phyloP scores from a whole-genome alignment of 2,888 invertebrate species.

The Oligia latruncula region DNA sequence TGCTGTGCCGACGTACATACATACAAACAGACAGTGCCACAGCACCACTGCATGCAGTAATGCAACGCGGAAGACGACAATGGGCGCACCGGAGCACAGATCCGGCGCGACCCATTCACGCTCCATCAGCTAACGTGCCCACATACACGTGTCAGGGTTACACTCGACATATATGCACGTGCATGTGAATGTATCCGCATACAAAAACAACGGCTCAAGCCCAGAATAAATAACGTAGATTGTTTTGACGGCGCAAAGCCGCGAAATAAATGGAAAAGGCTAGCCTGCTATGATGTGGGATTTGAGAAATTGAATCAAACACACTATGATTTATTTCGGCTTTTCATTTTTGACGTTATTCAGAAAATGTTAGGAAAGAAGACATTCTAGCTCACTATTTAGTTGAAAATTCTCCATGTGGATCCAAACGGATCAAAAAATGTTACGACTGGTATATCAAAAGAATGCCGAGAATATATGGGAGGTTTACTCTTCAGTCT shows the following conservation, averaged over 20 bases:
- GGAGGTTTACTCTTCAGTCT: slow-evolving; percentile 51
- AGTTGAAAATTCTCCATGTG: slow-evolving; percentile 8
- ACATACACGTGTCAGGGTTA: slow-evolving; percentile 70
- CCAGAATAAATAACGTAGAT: slow-evolving; percentile 55
- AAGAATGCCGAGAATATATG: slow-evolving; percentile 28
- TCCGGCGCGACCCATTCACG: slow-evolving; percentile 86
- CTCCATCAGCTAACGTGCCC: slow-evolving; percentile 80
- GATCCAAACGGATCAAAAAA: slow-evolving; percentile 14
- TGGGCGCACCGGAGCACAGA: slow-evolving; percentile 83
- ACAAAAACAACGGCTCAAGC: slow-evolving; percentile 41
- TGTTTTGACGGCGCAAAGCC: slow-evolving; percentile 59
- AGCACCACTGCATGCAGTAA: slow-evolving; percentile 60
- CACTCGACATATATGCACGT: slow-evolving; percentile 43
- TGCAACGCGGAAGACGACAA: slow-evolving; percentile 85
- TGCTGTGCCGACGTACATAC: background rate
- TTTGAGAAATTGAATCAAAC: slow-evolving; percentile 56
- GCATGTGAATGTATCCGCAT: slow-evolving; percentile 42
- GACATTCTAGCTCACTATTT: slow-evolving; percentile 4
- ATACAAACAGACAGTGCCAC: slow-evolving; percentile 21
- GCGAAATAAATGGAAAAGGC: slow-evolving; percentile 57
- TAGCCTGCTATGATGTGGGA: slow-evolving; percentile 40
- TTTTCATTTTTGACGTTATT: slow-evolving; percentile 44
- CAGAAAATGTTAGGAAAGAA: slow-evolving; percentile 21
- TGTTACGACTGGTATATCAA: slow-evolving; percentile 10
- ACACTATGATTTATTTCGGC: slow-evolving; percentile 54